These are phyloP conservation scores for Leucopsar rothschildi DNA, from an alignment of 2,113 vertebrate genomes.

Conservation along the genomic window DNA sequence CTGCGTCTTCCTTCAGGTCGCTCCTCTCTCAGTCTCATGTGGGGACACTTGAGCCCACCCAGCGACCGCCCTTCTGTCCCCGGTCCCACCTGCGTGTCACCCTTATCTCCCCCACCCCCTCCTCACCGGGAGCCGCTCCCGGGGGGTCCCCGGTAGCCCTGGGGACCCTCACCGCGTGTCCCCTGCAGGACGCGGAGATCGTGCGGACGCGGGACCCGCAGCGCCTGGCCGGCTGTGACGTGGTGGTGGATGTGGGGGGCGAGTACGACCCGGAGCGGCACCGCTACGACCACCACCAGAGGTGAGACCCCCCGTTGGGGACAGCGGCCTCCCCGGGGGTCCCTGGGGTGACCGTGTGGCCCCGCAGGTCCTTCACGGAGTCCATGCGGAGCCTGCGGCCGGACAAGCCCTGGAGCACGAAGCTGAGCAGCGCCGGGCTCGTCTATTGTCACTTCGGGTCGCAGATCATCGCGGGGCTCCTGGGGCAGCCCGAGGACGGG, in stretches of 20 bases:
- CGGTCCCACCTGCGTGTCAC: background rate
- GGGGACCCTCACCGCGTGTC: background rate
- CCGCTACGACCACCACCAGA: slow-evolving; percentile 95
- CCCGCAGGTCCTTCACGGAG: slow-evolving; percentile 80
- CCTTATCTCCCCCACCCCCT: background rate
- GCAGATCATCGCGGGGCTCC: slow-evolving; percentile 78
- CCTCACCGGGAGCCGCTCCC: background rate
- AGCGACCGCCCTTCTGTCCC: background rate
- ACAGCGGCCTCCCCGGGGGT: accelerated
- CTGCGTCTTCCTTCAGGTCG: too few species aligned
- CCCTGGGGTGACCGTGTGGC: background rate
- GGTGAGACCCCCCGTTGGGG: slow-evolving; percentile 58
- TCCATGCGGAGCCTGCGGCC: slow-evolving; percentile 84
- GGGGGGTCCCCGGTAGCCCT: accelerated
- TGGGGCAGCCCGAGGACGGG: slow-evolving; percentile 75
- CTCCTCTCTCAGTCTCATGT: background rate
- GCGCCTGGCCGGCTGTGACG: slow-evolving; percentile 79
- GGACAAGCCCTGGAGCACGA: slow-evolving; percentile 89
- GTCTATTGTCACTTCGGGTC: slow-evolving; percentile 89
- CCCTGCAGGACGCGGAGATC: slow-evolving; percentile 83
- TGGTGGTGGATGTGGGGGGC: slow-evolving; percentile 93
- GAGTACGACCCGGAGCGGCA: slow-evolving; percentile 85
- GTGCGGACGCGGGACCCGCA: slow-evolving; percentile 84
- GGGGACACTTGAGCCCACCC: too few species aligned
- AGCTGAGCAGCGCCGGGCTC: slow-evolving; percentile 92